Evolutionary conservation across 2,113 vertebrate species (phyloP).

Genomic region (Pholis gunnellus): DNA sequence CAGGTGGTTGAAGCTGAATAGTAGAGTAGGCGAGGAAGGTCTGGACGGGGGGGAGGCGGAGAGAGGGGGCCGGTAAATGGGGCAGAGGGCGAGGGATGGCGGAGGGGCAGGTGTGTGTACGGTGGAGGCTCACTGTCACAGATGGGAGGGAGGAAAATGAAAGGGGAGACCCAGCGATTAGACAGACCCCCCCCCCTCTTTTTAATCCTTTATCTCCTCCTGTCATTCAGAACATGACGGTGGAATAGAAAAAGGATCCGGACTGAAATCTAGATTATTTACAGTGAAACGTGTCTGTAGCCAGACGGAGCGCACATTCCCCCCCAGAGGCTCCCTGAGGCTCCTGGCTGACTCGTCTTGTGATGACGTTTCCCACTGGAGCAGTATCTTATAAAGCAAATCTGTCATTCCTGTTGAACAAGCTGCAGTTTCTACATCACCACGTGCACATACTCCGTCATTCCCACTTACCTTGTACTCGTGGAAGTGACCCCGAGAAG

Average conservation of each 20-base stretch:
- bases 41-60: slow-evolving; percentile 2
- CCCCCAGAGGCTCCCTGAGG: slow-evolving; percentile 15
- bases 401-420: background rate
- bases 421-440: background rate
- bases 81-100: slow-evolving; percentile 32
- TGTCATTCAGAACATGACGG: background rate
- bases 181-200: background rate
- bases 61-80: slow-evolving; percentile 40
- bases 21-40: slow-evolving; percentile 42
- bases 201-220: slow-evolving; percentile 17
- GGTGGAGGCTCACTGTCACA: slow-evolving; percentile 32
- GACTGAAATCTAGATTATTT: background rate
- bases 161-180: slow-evolving; percentile 35
- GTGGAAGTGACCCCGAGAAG: background rate
- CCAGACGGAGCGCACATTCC: slow-evolving; percentile 24
- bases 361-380: slow-evolving; percentile 20
- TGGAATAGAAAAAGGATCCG: background rate
- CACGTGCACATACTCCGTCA: background rate
- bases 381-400: background rate
- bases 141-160: slow-evolving; percentile 56
- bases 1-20: slow-evolving; percentile 77
- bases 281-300: slow-evolving; percentile 21
- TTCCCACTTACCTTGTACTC: background rate
- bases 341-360: slow-evolving; percentile 24
- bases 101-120: slow-evolving; percentile 49